Evolutionary conservation across 2,888 invertebrate species (phyloP), one percentile per base, ranked within the genome.

Genomic region (Chorisops tibialis): DNA sequence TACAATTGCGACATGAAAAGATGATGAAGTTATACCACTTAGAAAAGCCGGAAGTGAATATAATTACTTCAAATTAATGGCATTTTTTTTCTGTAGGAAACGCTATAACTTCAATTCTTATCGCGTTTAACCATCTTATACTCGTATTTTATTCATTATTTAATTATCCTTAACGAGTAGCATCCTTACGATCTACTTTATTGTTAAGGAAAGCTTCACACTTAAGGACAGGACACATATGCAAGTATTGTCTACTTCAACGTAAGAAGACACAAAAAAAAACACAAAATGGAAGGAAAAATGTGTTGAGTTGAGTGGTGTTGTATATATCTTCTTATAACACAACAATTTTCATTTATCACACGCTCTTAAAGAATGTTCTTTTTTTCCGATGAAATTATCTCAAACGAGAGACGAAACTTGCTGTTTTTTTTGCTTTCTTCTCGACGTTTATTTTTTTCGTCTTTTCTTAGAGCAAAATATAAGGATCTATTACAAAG

Each of bases 41-140:
- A n/a, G 35, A 5, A n/a, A n/a, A 7, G 45, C 21, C 39, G 54
- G 54, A 56, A 56, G 56, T 56, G 43, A 56, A 56, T 56, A 24
- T 43, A 56, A 56, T 56, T 56, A 35, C 56, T 56, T 30, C 35
- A 35, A 56, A 56, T 54, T 56, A 56, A 56, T 56, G 56, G 43
- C 22, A 12, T 30, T 43, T 56, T 21, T 11, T 21, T n/a, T n/a
- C n/a, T n/a, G n/a, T n/a, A n/a, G 18, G 24, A 41, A 56, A 43
- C 16, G 43, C n/a, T n/a, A n/a, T n/a, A n/a, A n/a, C n/a, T 30
- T 30, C 30, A 30, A 21, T 43, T 18, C 56, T 24, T 9, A 6
- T 30, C 41, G 24, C 43, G 35, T 39, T 56, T 24, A 5, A n/a
- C 18, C 35, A 45, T 35, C 56, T 43, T 24, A 16, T 43, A 56